Conservation (phyloP, 2,888 invertebrate species). For the Ornithoptera priamus region DNA sequence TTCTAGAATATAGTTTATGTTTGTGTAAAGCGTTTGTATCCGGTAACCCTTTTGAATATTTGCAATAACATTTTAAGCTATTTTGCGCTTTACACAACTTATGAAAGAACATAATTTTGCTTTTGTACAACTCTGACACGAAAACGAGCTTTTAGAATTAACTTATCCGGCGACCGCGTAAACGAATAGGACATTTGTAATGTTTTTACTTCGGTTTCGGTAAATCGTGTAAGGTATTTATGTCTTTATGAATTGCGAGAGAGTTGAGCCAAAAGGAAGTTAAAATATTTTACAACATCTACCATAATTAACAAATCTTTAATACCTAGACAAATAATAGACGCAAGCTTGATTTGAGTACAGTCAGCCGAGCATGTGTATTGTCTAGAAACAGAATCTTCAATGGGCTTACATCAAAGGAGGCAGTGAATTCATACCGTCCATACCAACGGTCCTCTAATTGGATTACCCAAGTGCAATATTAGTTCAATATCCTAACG, state of each 20-base stretch:
- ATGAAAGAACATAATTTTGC: slow-evolving; percentile 30
- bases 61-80: slow-evolving; percentile 71
- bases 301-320: neutral
- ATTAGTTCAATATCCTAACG: slow-evolving; percentile 64
- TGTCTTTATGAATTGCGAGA: slow-evolving; percentile 15
- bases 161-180: slow-evolving; percentile 30
- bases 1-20: slow-evolving; percentile 36
- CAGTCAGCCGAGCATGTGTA: slow-evolving; percentile 1
- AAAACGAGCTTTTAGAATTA: slow-evolving; percentile 25
- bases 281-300: too few species aligned
- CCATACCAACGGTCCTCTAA: slow-evolving; percentile 53
- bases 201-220: slow-evolving; percentile 20
- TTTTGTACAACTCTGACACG: slow-evolving; percentile 34
- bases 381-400: slow-evolving; percentile 30
- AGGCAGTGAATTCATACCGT: slow-evolving; percentile 43
- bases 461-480: slow-evolving; percentile 68
- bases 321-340: neutral
- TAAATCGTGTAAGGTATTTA: slow-evolving; percentile 34
- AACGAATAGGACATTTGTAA: slow-evolving; percentile 23
- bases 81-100: slow-evolving; percentile 50
- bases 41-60: slow-evolving; percentile 60
- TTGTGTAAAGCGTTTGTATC: slow-evolving; percentile 48
- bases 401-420: slow-evolving; percentile 51
- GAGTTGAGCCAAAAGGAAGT: too few species aligned
- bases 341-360: slow-evolving; percentile 3